Evolutionary conservation across 2,888 invertebrate species (phyloP).

Genomic region (Metalampra italica): DNA sequence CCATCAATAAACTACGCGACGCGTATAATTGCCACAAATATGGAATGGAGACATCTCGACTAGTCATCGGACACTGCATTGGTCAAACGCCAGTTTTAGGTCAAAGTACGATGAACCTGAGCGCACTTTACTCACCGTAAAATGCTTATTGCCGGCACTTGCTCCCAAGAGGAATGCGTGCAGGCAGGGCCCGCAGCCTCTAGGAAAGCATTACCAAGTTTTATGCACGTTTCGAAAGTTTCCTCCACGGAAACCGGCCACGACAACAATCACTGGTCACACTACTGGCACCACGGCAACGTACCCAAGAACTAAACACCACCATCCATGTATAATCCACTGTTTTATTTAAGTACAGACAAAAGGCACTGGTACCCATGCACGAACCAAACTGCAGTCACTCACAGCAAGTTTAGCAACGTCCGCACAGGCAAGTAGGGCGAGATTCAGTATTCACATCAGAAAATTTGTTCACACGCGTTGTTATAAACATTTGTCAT

Average conservation of each 20-base stretch:
- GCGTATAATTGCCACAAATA: background rate
- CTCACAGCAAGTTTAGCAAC: conserved; percentile 28
- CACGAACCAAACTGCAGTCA: conserved; percentile 49
- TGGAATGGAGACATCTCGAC: conserved; percentile 21
- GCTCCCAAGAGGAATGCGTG: conserved; percentile 74
- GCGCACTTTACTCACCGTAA: conserved; percentile 74
- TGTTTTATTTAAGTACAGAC: conserved; percentile 61
- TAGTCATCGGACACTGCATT: conserved; percentile 54
- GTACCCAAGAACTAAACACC: conserved; percentile 53
- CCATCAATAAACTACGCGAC: no score
- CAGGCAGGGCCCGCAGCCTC: conserved; percentile 72
- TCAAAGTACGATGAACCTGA: conserved; percentile 76
- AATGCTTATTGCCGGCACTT: conserved; percentile 76
- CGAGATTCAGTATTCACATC: conserved; percentile 23
- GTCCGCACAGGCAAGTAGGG: conserved; percentile 32
- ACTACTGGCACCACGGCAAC: conserved; percentile 59
- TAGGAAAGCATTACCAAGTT: conserved; percentile 74
- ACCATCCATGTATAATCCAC: conserved; percentile 66
- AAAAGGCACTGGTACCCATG: conserved; percentile 72
- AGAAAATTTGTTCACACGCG: conserved; percentile 39
- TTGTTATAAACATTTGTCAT: conserved; percentile 46
- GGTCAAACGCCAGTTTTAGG: conserved; percentile 54
- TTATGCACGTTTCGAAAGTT: conserved; percentile 76
- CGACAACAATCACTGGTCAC: conserved; percentile 77
- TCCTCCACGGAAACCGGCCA: conserved; percentile 74